Evolutionary conservation across 2,797 vertebrate genomes (phyloP), one percentile per base, ranked within the genome.

Genomic region (Momotus momota): DNA sequence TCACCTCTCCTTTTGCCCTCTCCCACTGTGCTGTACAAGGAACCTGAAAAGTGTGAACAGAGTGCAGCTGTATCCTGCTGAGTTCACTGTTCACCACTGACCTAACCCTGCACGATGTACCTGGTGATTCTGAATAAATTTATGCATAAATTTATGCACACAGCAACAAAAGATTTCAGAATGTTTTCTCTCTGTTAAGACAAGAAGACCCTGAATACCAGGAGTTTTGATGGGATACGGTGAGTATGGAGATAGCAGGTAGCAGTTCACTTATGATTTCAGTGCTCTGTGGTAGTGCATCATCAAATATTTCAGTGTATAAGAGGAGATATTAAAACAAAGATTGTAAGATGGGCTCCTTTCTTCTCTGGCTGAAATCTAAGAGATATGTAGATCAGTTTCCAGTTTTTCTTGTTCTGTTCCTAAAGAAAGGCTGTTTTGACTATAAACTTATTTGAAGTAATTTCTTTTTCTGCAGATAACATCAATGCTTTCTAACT

Each of bases 401-500:
- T 26, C 48, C 35, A 45, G 7, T 14, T 52, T 46, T 66, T 69
- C 45, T 77, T 85, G 13, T 9, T 91, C 85, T 79, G 7, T 43
- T 86, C 38, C 55, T 81, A 49, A 84, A 73, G 33, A 77, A 93
- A 85, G 31, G 11, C 17, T 52, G 7, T 49, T 79, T 73, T 90
- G 26, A 88, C 48, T 46, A 31, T 62, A 85, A 86, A 71, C 33
- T 77, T 71, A 60, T 19, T 46, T 66, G 26, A 81, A 91, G 40
- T 64, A 75, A 67, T 77, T 79, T 67, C 38, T 95, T 55, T n/a
- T 91, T 78, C 82, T 79, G 38, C 43, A 82, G 73, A 71, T 94
- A 90, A 91, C 23, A 75, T 57, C 78, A 83, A 66, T 65, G 29
- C 17, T 91, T 96, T 83, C 41, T 69, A 83, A 83, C 65, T 93